A percentile compares a stretch with the other conserved stretches of the same genome.
Conservation (phyloP, 2,888 invertebrate species). For the Hoplodrina ambigua region DNA sequence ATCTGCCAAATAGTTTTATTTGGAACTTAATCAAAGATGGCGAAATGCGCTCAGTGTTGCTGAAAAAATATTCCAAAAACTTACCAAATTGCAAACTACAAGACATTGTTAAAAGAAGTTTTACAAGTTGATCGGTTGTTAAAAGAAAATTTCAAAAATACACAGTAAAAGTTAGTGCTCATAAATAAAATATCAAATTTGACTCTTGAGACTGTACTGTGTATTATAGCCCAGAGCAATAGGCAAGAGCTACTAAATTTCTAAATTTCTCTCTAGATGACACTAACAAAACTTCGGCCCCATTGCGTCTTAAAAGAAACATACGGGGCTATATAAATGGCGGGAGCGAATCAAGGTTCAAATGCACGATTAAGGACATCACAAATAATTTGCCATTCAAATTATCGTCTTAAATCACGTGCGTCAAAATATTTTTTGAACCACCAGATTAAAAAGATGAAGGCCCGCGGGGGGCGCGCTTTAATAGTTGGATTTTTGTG, state of each 20-base stretch:
- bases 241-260: slow-evolving; percentile 79
- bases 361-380: neutral
- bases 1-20: too few relatives aligned
- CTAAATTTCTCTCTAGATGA: slow-evolving; percentile 84
- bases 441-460: too few relatives aligned
- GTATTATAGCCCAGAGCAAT: slow-evolving; percentile 72
- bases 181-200: slow-evolving; percentile 69
- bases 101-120: slow-evolving; percentile 10
- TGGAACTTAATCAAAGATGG: too few relatives aligned
- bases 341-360: neutral
- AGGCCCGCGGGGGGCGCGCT: too few relatives aligned
- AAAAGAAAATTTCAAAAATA: slow-evolving; percentile 40
- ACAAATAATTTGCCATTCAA: too few relatives aligned
- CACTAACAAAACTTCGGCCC: slow-evolving; percentile 81
- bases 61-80: neutral
- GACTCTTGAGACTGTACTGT: slow-evolving; percentile 63
- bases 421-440: too few relatives aligned
- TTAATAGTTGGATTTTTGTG: too few relatives aligned
- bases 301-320: slow-evolving; percentile 69
- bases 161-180: slow-evolving; percentile 44
- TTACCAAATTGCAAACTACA: neutral
- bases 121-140: slow-evolving; percentile 8
- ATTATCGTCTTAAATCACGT: too few relatives aligned
- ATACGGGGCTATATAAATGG: slow-evolving; percentile 58
- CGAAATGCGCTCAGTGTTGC: neutral